A percentile compares a stretch with the other conserved stretches of the same genome.
These are phyloP conservation scores for Diloba caeruleocephala DNA, from an alignment of 2,888 invertebrate species.

Conservation along the genomic window DNA sequence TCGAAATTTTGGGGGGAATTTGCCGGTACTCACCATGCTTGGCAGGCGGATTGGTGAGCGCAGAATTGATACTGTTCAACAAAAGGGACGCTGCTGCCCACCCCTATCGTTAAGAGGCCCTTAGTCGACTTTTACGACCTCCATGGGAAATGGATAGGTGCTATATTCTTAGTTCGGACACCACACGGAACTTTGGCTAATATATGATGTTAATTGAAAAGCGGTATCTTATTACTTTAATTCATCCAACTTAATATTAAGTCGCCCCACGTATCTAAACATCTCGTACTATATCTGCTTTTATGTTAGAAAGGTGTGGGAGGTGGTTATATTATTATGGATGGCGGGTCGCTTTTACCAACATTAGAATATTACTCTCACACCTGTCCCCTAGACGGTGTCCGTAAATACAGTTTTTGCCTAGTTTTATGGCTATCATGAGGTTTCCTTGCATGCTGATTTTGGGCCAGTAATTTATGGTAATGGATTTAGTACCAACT, in stretches of 20 bases:
- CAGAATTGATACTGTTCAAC: too few relatives aligned
- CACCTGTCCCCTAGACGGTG: constrained; percentile 76
- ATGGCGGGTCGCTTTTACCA: constrained; percentile 79
- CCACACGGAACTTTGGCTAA: too few relatives aligned
- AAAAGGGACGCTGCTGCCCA: too few relatives aligned
- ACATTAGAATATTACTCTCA: constrained; percentile 85
- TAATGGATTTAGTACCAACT: constrained; percentile 21
- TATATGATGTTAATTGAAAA: too few relatives aligned
- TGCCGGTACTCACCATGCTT: too few relatives aligned
- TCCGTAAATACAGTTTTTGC: constrained; percentile 79
- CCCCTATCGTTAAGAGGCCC: too few relatives aligned
- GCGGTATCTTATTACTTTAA: not conserved
- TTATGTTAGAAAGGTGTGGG: constrained; percentile 62
- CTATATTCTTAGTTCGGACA: too few relatives aligned
- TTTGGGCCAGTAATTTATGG: constrained; percentile 50
- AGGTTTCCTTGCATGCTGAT: constrained; percentile 67
- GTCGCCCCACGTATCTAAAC: constrained; percentile 11
- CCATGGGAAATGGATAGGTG: too few relatives aligned
- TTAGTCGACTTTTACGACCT: too few relatives aligned
- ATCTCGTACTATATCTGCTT: constrained; percentile 54
- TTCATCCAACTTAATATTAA: constrained; percentile 19
- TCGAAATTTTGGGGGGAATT: too few relatives aligned
- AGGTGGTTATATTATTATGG: constrained; percentile 81
- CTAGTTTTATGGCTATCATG: constrained; percentile 67
- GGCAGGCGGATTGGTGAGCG: too few relatives aligned